Base-by-base conservation (phyloP, 2,113 vertebrate genomes). In the Phoxinus phoxinus region DNA sequence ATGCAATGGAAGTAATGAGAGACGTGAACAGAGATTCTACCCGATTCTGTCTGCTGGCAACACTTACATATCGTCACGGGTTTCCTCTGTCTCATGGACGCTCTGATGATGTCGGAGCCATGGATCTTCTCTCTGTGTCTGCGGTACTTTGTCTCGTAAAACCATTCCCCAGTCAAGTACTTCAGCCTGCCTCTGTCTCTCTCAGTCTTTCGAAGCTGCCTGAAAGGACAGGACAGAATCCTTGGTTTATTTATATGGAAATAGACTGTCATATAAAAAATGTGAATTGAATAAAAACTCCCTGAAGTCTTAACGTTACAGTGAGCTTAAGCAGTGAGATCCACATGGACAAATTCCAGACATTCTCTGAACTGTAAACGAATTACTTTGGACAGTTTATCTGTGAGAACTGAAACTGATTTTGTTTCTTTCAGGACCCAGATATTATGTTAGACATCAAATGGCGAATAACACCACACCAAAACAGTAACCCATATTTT, bases 101-200 rank as follows among this genome's bases (percentile, higher is more conserved):
- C 96, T 89, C 94, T 92, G 81, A 99, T 95, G 84, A 99, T 95
- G 84, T 99, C 97, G 2, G 96, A 92, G 73, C 96, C 97, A 0
- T 99, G 96, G 85, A 97, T 96, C 87, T 92, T 96, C 48, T 98
- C 97, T 90, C 92, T 94, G 91, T 99, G 98, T 27, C 97, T 96
- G 87, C 93, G 96, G 7, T 95, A 95, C 81, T 98, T 99, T 21
- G 95, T 96, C 91, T 99, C 96, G 8, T 99, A 99, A 94, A 99
- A 99, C 98, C 98, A 99, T 3, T 99, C 97, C 71, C 98, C 98
- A 0, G 96, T 98, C 96, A 98, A 94, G 85, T 96, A 97, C 93
- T 95, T 98, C 3, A 98, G 93, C 87, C 94, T 95, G 79, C 87
- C 82, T 35, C 85, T 93, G 87, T 98, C 95, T 32, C 87, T 91